These are phyloP conservation scores for Lampropteryx suffumata DNA, from an alignment of 2,888 invertebrate species.

Conservation along the genomic window DNA sequence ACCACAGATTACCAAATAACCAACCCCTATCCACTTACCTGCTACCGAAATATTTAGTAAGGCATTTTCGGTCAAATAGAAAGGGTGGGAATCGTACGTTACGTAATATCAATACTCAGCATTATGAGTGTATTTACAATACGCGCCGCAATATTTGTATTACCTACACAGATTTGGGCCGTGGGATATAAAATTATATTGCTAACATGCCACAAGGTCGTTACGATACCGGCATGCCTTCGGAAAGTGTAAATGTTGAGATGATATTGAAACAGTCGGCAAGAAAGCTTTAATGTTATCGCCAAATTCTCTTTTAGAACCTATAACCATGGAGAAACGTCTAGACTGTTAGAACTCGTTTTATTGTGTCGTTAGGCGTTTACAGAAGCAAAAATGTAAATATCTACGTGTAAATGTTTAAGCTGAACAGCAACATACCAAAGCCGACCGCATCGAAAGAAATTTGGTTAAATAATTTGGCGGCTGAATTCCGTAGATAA, in stretches of 20 bases:
- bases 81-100: constrained; percentile 32
- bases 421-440: too few species aligned
- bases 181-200: constrained; percentile 35
- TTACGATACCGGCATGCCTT: constrained; percentile 19
- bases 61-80: constrained; percentile 31
- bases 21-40: constrained; percentile 18
- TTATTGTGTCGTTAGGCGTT: background rate
- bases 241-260: constrained; percentile 12
- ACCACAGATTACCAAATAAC: constrained; percentile 17
- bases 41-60: constrained; percentile 26
- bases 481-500: too few species aligned
- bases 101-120: constrained; percentile 32
- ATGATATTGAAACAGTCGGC: constrained; percentile 6
- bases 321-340: constrained; percentile 6
- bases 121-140: constrained; percentile 32
- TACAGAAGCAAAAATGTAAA: background rate
- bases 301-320: background rate
- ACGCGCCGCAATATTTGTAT: constrained; percentile 33
- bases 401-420: too few species aligned
- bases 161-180: constrained; percentile 25
- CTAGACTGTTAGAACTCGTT: background rate
- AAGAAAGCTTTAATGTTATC: background rate
- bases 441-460: too few species aligned
- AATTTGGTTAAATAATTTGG: too few species aligned
- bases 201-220: constrained; percentile 30